These are phyloP conservation scores for Heliconius hortense DNA, from an alignment of 2,888 invertebrate genomes.

Conservation along the genomic window DNA sequence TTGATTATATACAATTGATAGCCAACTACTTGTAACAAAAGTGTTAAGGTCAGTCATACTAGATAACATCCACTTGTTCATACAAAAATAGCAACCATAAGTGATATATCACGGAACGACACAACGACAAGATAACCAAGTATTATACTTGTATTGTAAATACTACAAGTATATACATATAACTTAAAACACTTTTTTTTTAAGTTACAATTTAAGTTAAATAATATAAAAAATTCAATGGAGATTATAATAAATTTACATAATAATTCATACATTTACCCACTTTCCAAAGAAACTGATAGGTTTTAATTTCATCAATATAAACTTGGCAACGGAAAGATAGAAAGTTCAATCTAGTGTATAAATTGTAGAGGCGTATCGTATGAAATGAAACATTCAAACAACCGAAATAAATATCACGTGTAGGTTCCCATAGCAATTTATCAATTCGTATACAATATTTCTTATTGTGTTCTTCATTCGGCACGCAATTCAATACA, in stretches of 20 bases:
- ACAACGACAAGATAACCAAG: slow-evolving; percentile 3
- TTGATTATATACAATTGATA: slow-evolving; percentile 8
- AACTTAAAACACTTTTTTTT: no score
- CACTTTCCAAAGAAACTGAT: neutral
- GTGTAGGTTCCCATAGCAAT: slow-evolving; percentile 22
- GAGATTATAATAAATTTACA: no score
- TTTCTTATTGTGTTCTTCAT: slow-evolving; percentile 13
- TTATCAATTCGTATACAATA: slow-evolving; percentile 19
- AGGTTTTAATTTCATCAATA: slow-evolving; percentile 6
- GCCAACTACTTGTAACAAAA: neutral
- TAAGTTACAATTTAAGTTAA: no score
- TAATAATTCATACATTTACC: neutral
- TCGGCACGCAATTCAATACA: slow-evolving; percentile 17
- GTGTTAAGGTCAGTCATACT: slow-evolving; percentile 18
- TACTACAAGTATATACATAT: no score
- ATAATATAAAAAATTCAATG: no score
- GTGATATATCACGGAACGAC: neutral
- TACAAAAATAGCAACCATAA: slow-evolving; percentile 24
- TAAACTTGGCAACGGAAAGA: slow-evolving; percentile 5
- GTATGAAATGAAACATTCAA: slow-evolving; percentile 19
- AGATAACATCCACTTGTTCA: slow-evolving; percentile 18
- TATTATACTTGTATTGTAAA: neutral
- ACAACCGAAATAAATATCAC: slow-evolving; percentile 22
- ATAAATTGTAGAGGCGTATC: slow-evolving; percentile 21
- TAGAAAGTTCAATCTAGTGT: slow-evolving; percentile 11